Base-by-base conservation (phyloP, 2,113 vertebrate genomes). In the Pogonocichla stellata region DNA sequence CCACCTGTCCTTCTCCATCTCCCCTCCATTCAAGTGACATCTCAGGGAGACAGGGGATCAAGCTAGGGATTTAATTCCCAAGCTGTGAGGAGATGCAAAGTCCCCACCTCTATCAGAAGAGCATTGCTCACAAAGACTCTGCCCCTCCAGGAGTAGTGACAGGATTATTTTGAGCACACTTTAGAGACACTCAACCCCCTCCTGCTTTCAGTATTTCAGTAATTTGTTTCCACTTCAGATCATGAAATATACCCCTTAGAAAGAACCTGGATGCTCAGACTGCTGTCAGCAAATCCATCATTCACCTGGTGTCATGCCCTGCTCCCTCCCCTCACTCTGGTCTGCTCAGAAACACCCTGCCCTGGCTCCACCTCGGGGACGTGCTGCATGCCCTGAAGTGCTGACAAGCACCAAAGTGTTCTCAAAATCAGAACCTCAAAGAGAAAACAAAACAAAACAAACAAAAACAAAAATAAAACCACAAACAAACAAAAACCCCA, bases 201-300 rank as follows among this genome's bases (percentile, higher is more conserved):
- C 48, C 70, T 71, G 61, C 34, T 67, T 93, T 87, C 78, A 71
- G 29, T 66, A 66, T 58, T 91, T 66, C 38, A 43, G 43, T 81
- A 84, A 75, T 91, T 64, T 33, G 69, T 91, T 96, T 93, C 50
- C 33, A 86, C 72, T 78, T 89, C 67, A 80, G 45, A 80, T 75
- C 50, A 71, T 16, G 34, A 25, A 89, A n/a, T 31, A 81, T 51
- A 85, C 48, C 38, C 65, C 34, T 82, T 36, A 84, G 43, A 40
- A 85, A 33, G 38, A 75, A 23, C 31, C 65, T 71, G 24, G 20
- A 62, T 71, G 53, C 29, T 73, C 53, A 79, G 50, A 18, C n/a
- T 88, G 62, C 56, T 91, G 40, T 60, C 66, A 67, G 78, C 45
- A 89, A 60, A 90, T 60, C 57, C 80, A 67, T 67, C 33, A n/a